Conservation (phyloP, 2,113 vertebrate species). For the Penelope pileata region DNA sequence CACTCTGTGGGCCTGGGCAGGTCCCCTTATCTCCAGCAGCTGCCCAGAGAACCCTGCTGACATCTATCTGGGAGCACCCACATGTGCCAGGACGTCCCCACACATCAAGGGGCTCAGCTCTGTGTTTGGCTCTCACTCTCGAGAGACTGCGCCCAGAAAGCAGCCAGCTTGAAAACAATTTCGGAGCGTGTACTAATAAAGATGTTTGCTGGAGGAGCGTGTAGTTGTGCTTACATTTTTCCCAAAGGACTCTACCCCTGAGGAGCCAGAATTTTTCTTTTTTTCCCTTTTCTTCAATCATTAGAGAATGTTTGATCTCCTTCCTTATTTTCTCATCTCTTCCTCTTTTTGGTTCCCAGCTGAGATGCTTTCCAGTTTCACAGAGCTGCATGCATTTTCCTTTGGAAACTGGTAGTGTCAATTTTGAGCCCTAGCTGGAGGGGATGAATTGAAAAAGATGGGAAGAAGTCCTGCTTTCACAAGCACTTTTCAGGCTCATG, state of each 20-base stretch:
- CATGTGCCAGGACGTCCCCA: neutral
- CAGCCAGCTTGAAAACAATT: neutral
- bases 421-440: neutral
- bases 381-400: neutral
- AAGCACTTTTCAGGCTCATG: neutral
- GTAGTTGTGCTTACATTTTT: neutral
- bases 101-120: neutral
- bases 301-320: conserved; percentile 20
- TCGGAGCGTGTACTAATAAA: neutral
- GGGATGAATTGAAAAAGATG: neutral
- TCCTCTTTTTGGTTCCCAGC: neutral
- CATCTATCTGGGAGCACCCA: neutral
- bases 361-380: neutral
- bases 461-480: neutral
- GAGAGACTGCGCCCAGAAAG: neutral
- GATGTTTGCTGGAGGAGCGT: neutral
- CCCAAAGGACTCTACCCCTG: neutral
- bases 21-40: accelerated
- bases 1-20: neutral
- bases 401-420: neutral
- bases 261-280: neutral
- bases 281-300: neutral
- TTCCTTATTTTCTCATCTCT: neutral
- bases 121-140: neutral
- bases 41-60: neutral